Conservation (phyloP, 2,888 invertebrate species). For the Apomyelois bistriatella region DNA sequence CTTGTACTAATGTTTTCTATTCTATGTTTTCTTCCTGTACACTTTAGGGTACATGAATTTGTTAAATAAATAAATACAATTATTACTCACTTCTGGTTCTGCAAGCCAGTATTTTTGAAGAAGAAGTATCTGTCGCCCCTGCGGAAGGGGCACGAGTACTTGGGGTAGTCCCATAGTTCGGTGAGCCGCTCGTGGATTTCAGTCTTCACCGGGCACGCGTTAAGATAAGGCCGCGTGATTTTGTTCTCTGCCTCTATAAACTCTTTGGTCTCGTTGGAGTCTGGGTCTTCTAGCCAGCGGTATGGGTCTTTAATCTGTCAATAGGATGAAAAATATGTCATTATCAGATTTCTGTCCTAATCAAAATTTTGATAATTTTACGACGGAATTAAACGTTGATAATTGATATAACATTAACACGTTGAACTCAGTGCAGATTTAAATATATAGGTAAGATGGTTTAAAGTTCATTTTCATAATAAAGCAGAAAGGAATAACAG, state of each 20-base stretch:
- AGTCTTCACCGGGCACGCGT: conserved; percentile 85
- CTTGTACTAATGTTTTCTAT: too few relatives aligned
- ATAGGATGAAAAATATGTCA: neutral
- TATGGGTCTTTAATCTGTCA: conserved; percentile 92
- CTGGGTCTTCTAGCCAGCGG: conserved; percentile 98
- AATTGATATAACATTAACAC: too few relatives aligned
- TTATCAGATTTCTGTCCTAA: neutral
- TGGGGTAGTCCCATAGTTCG: conserved; percentile 97
- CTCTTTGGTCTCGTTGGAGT: conserved; percentile 92
- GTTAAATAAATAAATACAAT: too few relatives aligned
- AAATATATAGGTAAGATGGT: too few relatives aligned
- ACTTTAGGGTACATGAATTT: too few relatives aligned
- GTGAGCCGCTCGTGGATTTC: conserved; percentile 89
- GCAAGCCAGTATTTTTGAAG: conserved; percentile 95
- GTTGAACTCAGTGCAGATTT: too few relatives aligned
- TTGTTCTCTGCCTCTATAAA: conserved; percentile 96
- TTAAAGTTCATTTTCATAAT: too few relatives aligned
- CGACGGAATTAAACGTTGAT: too few relatives aligned
- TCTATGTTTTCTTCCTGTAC: too few relatives aligned
- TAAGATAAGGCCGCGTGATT: conserved; percentile 91
- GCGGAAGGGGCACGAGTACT: conserved; percentile 92
- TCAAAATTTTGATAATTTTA: too few relatives aligned
- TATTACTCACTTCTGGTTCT: conserved; percentile 92
- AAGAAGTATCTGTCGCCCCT: conserved; percentile 94
- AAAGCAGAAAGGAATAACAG: too few relatives aligned